Percentiles rank a stretch among this genome's conserved stretches.
Evolutionary conservation across 2,888 invertebrate species (phyloP).

Genomic region (Eurois occulta): DNA sequence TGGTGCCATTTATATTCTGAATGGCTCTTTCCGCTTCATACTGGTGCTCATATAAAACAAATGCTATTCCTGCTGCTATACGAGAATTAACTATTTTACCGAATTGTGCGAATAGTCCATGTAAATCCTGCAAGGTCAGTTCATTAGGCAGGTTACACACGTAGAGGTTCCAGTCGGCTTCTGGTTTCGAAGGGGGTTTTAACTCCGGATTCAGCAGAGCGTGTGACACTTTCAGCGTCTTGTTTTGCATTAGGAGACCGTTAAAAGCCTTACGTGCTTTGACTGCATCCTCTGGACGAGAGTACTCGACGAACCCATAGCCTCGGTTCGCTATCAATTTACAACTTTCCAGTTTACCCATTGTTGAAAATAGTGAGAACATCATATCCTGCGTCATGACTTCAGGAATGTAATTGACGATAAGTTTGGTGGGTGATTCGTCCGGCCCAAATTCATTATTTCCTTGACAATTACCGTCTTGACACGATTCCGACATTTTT

Average conservation of each 20-base stretch:
- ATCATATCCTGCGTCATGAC: constrained; percentile 91
- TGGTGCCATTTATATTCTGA: constrained; percentile 87
- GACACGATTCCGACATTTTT: constrained; percentile 91
- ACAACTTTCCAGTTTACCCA: constrained; percentile 91
- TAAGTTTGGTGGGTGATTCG: constrained; percentile 90
- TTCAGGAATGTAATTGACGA: constrained; percentile 91
- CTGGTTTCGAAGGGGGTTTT: constrained; percentile 89
- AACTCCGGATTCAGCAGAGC: constrained; percentile 88
- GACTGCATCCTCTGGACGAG: constrained; percentile 88
- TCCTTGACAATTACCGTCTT: constrained; percentile 91
- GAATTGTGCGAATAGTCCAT: constrained; percentile 90
- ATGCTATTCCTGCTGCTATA: constrained; percentile 90
- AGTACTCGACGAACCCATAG: constrained; percentile 90
- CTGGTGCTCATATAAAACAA: constrained; percentile 89
- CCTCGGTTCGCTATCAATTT: constrained; percentile 90
- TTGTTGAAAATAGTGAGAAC: constrained; percentile 90
- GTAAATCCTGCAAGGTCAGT: constrained; percentile 90
- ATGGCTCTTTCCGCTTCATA: constrained; percentile 89
- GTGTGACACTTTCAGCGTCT: constrained; percentile 89
- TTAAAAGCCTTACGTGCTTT: constrained; percentile 90
- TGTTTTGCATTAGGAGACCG: constrained; percentile 90
- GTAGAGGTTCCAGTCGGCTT: constrained; percentile 90
- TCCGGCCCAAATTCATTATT: constrained; percentile 89
- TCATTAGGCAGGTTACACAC: constrained; percentile 90
- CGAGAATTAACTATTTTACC: constrained; percentile 91